phyloP scores from a whole-genome alignment of 2,797 vertebrate species.

The Mycteria americana region DNA sequence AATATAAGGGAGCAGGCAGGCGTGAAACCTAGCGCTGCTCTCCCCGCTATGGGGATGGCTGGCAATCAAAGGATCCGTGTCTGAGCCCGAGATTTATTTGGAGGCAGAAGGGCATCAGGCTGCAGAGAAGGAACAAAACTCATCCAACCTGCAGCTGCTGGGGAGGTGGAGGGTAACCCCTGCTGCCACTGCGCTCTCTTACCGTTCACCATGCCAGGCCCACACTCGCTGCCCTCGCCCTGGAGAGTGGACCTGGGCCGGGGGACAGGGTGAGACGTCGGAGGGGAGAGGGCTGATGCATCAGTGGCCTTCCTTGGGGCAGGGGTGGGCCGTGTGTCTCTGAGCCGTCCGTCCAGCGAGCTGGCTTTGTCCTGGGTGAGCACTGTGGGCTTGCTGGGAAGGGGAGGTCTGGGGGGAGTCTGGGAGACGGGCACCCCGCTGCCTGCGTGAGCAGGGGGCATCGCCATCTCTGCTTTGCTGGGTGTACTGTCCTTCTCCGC shows the following conservation, averaged over 20 bases:
- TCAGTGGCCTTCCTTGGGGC: conserved; percentile 73
- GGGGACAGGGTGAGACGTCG: conserved; percentile 57
- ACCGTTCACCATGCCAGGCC: conserved; percentile 69
- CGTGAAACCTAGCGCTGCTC: background rate
- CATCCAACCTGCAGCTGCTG: background rate
- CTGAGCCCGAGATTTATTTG: background rate
- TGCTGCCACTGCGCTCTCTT: background rate
- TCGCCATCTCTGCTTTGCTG: background rate
- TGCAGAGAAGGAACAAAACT: background rate
- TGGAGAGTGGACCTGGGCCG: conserved; percentile 69
- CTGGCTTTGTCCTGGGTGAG: conserved; percentile 60
- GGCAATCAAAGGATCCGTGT: background rate
- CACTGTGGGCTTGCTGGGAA: conserved; percentile 62
- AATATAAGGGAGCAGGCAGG: background rate
- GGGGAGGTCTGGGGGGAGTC: conserved; percentile 60
- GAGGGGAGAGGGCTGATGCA: conserved; percentile 60
- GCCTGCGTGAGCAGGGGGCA: background rate
- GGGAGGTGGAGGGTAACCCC: background rate
- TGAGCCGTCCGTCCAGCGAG: background rate
- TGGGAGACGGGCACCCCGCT: conserved; percentile 1
- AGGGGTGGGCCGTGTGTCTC: conserved; percentile 69
- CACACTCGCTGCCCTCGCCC: conserved; percentile 56
- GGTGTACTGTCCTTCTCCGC: background rate
- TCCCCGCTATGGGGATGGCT: background rate
- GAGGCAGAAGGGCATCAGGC: background rate